A percentile compares a stretch with the other conserved stretches of the same genome.
Conservation (phyloP, 2,797 vertebrate species). For the Synanceia verrucosa region DNA sequence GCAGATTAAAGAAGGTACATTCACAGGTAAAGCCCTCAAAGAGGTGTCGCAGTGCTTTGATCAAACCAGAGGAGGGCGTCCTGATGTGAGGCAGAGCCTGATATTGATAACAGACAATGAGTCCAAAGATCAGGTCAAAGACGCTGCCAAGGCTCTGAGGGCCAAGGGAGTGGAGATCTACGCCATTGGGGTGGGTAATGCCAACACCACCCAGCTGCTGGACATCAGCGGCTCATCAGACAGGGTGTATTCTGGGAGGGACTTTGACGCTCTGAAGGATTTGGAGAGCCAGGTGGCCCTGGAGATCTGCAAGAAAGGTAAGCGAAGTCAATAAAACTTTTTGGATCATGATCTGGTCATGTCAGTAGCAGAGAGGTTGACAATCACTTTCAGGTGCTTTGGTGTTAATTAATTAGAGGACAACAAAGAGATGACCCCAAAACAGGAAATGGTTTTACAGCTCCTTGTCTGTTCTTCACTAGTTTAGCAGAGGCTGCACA, state of each 20-base stretch:
- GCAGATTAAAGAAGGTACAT: slow-evolving; percentile 41
- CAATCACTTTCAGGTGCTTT: too few relatives aligned
- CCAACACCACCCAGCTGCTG: slow-evolving; percentile 65
- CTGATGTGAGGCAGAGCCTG: slow-evolving; percentile 70
- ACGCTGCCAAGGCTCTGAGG: slow-evolving; percentile 74
- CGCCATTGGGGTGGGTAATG: slow-evolving; percentile 74
- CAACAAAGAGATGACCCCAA: too few relatives aligned
- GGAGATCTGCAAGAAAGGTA: slow-evolving; percentile 79
- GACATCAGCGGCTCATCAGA: slow-evolving; percentile 73
- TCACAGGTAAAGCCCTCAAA: slow-evolving; percentile 75
- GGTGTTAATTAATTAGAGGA: too few relatives aligned
- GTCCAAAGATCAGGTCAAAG: slow-evolving; percentile 71
- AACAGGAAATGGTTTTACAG: too few relatives aligned
- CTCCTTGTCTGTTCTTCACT: too few relatives aligned
- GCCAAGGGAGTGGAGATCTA: slow-evolving; percentile 76
- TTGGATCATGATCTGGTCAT: too few relatives aligned
- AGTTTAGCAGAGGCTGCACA: too few relatives aligned
- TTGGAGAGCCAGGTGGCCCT: slow-evolving; percentile 74
- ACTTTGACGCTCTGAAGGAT: slow-evolving; percentile 72
- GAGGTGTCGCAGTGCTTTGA: slow-evolving; percentile 49
- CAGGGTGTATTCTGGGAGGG: slow-evolving; percentile 54
- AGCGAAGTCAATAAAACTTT: too few relatives aligned
- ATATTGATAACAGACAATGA: slow-evolving; percentile 83
- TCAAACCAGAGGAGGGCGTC: slow-evolving; percentile 46
- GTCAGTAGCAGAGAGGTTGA: too few relatives aligned